Evolutionary conservation across 30 jellyfish, hydroid and myxozoan genomes (phyloP), one percentile per base, ranked within the genome.

Genomic region (Turritopsis rubra): DNA sequence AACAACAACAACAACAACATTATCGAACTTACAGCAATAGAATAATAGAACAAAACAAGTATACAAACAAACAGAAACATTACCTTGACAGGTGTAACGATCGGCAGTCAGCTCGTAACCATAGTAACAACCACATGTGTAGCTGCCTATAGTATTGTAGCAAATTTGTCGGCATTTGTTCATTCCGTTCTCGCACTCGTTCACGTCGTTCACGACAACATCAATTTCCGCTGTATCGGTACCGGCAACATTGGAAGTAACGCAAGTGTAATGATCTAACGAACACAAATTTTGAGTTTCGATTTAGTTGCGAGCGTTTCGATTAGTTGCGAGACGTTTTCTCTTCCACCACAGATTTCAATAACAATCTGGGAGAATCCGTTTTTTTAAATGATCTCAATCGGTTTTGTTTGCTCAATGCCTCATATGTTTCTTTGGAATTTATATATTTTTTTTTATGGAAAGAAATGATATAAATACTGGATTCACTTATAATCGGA

Each of bases 161-260:
- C 98, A 91, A 77, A 86, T 70, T 13, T 91, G 98, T 7, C 89
- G 65, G 65, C 98, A 91, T 27, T 89, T 80, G 53, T 79, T 73
- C 28, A 87, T 79, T 25, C 74, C 53, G 41, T 28, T 60, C 1
- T 25, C 66, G 89, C 98, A 91, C 79, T 91, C 98, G 73, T 91
- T 82, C 8, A 72, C 89, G 85, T 91, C 98, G 0, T 85, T 88
- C n/a, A 92, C 96, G 81, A 65, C 82, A 1, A 92, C 80, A 23
- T 83, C 60, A 18, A 88, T 90, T 21, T 82, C 87, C 18, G 96
- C 90, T 17, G 91, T 84, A 28, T 87, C 96, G 54, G 96, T 88
- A 21, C 98, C 98, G 16, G 96, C 98, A 75, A 75, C 85, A 41
- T 92, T 92, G 28, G 95, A 83, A 19, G 98, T 88, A 52, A 92